Evolutionary conservation across 1,140 invertebrate species (phyloP), one percentile per base, ranked within the genome.

Genomic region (Mercenaria mercenaria): DNA sequence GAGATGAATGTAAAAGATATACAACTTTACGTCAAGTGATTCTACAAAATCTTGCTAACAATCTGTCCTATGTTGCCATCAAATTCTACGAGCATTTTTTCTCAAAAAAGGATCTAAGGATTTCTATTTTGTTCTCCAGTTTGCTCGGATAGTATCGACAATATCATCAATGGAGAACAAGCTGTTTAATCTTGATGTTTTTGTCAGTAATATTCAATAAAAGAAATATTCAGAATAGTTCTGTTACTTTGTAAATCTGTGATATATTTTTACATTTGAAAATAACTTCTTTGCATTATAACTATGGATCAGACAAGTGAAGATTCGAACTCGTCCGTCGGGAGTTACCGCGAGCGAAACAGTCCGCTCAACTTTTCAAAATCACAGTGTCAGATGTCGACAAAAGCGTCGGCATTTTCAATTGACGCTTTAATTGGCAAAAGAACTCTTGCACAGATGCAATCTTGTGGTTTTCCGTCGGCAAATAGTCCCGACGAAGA

Each of bases 361-460:
- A 52, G 76, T 15, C 84, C 83, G 20, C 52, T 86, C 34, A 83
- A 89, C 81, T 87, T 88, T 56, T 91, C 89, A 32, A 93, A 92
- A 86, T 74, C 84, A 15, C 88, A 81, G 52, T 81, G 86, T 26
- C 92, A 92, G 59, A 89, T 94, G 37, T 94, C 94, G 15, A 90
- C 92, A 4, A 93, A 92, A 88, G 94, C 94, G 0, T 92, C 93
- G 13, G 94, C 94, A 1, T 94, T 94, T 88, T 94, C 94, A 47
- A 94, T 94, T 39, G 94, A 93, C 29, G 94, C 94, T 29, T 92
- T 94, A 64, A 93, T 94, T 52, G 94, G 93, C 32, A 91, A 90
- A 76, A 83, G 56, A 47, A 86, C 69, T 23, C 72, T 81, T 32
- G 86, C 23, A 32, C 64, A 89, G 26, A 64, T 72, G 43, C 87